Evolutionary conservation across 2,113 vertebrate genomes (phyloP).

Genomic region (Clarias gariepinus): DNA sequence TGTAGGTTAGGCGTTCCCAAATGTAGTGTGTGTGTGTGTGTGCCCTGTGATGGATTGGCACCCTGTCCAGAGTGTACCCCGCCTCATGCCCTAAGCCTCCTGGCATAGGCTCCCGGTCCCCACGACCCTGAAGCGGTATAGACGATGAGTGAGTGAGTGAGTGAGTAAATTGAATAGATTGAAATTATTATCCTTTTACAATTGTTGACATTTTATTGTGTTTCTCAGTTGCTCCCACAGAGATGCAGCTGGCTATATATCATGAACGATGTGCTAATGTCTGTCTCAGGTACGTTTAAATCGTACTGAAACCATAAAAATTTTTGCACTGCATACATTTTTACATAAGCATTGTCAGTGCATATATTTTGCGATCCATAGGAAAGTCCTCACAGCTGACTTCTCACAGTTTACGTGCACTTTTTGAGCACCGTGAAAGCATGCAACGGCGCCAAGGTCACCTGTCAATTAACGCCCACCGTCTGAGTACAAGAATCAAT

Average conservation of each 20-base stretch:
- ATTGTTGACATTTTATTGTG: constrained; percentile 26
- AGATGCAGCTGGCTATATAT: constrained; percentile 88
- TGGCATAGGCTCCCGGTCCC: no score
- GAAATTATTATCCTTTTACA: background rate
- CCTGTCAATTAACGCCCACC: constrained; percentile 57
- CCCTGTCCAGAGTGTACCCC: no score
- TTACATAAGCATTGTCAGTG: background rate
- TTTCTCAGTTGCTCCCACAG: constrained; percentile 81
- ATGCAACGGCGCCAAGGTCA: constrained; percentile 55
- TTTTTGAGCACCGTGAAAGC: constrained; percentile 56
- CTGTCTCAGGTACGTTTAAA: constrained; percentile 82
- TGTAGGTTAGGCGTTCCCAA: no score
- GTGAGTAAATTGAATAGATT: no score
- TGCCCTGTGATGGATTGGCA: no score
- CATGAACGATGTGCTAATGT: constrained; percentile 87
- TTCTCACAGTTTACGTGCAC: constrained; percentile 54
- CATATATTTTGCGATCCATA: constrained; percentile 22
- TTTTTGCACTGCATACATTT: background rate
- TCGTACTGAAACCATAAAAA: background rate
- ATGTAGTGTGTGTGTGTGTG: no score
- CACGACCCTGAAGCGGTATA: no score
- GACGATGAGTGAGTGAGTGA: no score
- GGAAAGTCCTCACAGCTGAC: constrained; percentile 61
- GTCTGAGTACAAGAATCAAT: constrained; percentile 54
- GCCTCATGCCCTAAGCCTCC: no score